Conservation (phyloP, 2,888 invertebrate genomes). For the Choristoneura rosaceana region DNA sequence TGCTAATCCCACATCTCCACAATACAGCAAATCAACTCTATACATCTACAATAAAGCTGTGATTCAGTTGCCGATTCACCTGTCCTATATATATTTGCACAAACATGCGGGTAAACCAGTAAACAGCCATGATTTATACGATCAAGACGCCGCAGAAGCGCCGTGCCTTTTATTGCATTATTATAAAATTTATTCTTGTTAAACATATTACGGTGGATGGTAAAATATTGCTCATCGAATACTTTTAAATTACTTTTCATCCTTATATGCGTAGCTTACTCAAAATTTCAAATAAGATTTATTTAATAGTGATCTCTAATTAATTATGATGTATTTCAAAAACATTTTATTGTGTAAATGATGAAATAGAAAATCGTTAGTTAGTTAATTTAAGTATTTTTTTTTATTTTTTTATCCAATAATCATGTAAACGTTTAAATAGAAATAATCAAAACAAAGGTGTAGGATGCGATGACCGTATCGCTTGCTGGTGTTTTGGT, state of each 20-base stretch:
- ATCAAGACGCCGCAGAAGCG: slow-evolving; percentile 45
- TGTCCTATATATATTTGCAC: slow-evolving; percentile 22
- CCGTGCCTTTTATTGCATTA: slow-evolving; percentile 47
- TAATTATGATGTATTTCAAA: too few relatives aligned
- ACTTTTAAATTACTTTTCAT: slow-evolving; percentile 9
- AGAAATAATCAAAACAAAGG: too few relatives aligned
- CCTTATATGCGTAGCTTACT: background rate
- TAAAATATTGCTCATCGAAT: slow-evolving; percentile 33
- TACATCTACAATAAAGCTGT: background rate
- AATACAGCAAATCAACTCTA: slow-evolving; percentile 11
- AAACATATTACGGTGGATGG: slow-evolving; percentile 31
- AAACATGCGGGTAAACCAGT: slow-evolving; percentile 40
- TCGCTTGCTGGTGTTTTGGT: too few relatives aligned
- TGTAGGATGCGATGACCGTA: too few relatives aligned
- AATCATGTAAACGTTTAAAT: too few relatives aligned
- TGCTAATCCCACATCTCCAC: background rate
- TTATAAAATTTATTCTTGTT: slow-evolving; percentile 47
- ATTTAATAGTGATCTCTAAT: too few relatives aligned
- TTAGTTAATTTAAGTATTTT: background rate
- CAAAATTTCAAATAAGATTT: background rate
- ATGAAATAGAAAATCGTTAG: too few relatives aligned
- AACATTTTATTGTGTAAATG: too few relatives aligned
- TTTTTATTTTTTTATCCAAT: too few relatives aligned
- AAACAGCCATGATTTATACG: slow-evolving; percentile 49
- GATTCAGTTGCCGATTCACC: background rate